Conservation (phyloP, 2,113 vertebrate genomes). For the Lepus timidus region DNA sequence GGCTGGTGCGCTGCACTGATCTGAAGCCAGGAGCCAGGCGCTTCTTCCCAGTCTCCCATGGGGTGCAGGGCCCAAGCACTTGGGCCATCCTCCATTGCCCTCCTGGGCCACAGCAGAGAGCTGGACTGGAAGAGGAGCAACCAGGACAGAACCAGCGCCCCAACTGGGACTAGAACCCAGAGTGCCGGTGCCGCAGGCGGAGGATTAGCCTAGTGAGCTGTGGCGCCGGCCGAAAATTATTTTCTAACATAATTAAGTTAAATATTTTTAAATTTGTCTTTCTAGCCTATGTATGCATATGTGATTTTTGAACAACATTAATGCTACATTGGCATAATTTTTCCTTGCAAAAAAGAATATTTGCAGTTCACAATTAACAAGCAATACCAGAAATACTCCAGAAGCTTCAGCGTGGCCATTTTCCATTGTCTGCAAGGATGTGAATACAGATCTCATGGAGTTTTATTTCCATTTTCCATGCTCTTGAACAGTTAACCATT, state of each 20-base stretch:
- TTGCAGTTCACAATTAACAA: background rate
- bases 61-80: too few species aligned
- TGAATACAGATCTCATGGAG: background rate
- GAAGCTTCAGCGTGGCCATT: background rate
- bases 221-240: background rate
- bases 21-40: too few species aligned
- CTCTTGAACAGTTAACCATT: slow-evolving; percentile 11
- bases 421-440: background rate
- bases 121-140: too few species aligned
- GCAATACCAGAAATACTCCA: background rate
- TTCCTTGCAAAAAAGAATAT: background rate
- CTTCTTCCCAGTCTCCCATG: too few species aligned
- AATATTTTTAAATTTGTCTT: background rate
- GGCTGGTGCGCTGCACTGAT: too few species aligned
- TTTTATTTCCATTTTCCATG: background rate
- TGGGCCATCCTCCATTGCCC: too few species aligned
- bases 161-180: too few species aligned
- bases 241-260: background rate
- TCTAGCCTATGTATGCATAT: background rate
- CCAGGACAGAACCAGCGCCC: too few species aligned
- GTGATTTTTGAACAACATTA: background rate
- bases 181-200: too few species aligned
- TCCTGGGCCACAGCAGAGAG: too few species aligned
- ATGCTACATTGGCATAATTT: background rate
- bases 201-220: too few species aligned